A percentile compares a stretch with the other conserved stretches of the same genome.
Evolutionary conservation across 2,888 invertebrate species (phyloP).

Genomic region (Apoderus coryli): DNA sequence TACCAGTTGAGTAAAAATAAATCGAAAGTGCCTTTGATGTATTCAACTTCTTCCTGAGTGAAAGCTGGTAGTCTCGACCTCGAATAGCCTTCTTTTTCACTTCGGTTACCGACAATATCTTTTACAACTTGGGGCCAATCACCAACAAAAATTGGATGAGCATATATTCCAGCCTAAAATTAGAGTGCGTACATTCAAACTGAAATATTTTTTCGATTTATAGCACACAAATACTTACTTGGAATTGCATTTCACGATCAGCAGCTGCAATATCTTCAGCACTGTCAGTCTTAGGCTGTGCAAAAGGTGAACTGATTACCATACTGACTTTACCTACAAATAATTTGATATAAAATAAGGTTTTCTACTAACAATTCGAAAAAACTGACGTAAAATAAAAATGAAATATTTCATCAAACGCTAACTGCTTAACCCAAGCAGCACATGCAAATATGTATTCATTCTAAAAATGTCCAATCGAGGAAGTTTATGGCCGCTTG

Average conservation of each 20-base stretch:
- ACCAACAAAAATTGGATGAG: conserved; percentile 48
- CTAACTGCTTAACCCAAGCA: no score
- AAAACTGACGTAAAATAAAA: no score
- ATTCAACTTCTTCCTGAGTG: conserved; percentile 41
- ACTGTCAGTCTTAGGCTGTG: conserved; percentile 11
- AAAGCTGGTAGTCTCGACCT: conserved; percentile 48
- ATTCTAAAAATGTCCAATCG: no score
- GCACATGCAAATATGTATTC: no score
- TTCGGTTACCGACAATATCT: conserved; percentile 39
- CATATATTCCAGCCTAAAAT: conserved; percentile 20
- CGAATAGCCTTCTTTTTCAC: conserved; percentile 41
- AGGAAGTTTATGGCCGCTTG: no score
- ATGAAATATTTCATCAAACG: no score
- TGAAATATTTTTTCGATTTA: no score
- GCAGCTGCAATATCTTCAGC: conserved; percentile 11
- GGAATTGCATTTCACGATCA: conserved; percentile 12
- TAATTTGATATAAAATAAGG: no score
- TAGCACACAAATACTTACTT: no score
- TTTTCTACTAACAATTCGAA: no score
- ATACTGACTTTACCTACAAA: conserved; percentile 12
- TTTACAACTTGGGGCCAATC: conserved; percentile 55
- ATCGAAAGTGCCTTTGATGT: conserved; percentile 48
- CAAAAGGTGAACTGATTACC: conserved; percentile 11
- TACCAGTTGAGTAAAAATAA: conserved; percentile 66
- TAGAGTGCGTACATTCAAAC: no score